A percentile compares a stretch with the other conserved stretches of the same genome.
phyloP scores from a whole-genome alignment of 2,888 invertebrate species.

The Drosophila rubida region DNA sequence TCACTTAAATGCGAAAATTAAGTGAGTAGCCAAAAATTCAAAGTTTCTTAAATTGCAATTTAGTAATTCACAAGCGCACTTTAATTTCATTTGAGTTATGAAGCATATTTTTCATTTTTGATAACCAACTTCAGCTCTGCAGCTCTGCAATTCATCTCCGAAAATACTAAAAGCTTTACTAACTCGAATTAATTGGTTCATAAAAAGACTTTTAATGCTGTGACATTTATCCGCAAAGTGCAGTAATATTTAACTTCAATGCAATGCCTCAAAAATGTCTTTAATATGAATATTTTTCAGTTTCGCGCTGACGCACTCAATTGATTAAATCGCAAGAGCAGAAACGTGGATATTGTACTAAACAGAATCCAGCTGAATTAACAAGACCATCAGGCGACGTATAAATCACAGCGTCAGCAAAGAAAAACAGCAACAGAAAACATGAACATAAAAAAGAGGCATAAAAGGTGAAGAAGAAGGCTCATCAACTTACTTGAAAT shows the following conservation, averaged over 20 bases:
- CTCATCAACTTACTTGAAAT: slow-evolving; percentile 73
- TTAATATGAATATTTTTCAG: background rate
- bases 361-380: background rate
- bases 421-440: background rate
- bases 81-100: background rate
- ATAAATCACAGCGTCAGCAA: background rate
- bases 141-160: background rate
- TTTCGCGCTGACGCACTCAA: too few relatives aligned
- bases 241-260: background rate
- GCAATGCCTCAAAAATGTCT: background rate
- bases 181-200: background rate
- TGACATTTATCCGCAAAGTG: background rate
- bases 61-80: background rate
- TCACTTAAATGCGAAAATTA: background rate
- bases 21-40: background rate
- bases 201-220: background rate
- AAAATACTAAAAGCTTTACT: background rate
- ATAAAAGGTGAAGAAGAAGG: slow-evolving; percentile 26
- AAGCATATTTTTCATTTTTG: background rate
- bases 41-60: background rate
- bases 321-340: background rate
- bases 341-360: background rate
- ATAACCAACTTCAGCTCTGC: background rate
- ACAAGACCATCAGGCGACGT: background rate
- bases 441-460: slow-evolving; percentile 22